phyloP scores from a whole-genome alignment of 2,113 vertebrate species.

The Rafetus swinhoei region DNA sequence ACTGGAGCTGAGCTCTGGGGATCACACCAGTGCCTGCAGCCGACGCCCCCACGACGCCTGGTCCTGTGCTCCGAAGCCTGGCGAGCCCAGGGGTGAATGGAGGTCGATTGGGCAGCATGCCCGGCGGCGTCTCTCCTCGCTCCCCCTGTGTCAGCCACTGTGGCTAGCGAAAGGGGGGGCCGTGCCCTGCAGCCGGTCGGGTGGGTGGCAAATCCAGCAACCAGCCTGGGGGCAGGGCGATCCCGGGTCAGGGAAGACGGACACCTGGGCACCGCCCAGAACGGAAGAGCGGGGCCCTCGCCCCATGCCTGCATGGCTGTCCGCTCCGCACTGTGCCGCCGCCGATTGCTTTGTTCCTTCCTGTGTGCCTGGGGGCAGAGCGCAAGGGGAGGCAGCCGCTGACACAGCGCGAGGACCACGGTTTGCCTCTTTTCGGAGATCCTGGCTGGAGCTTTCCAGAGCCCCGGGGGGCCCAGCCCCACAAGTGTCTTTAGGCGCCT shows the following conservation, averaged over 20 bases:
- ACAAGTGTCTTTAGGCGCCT: background rate
- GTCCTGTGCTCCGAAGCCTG: background rate
- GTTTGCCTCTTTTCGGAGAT: background rate
- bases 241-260: slow-evolving; percentile 32
- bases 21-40: background rate
- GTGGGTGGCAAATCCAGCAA: slow-evolving; percentile 59
- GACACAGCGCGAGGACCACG: rapidly evolving
- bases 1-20: background rate
- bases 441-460: background rate
- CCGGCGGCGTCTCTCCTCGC: background rate
- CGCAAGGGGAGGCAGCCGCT: background rate
- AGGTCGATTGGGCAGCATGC: background rate
- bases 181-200: slow-evolving; percentile 26
- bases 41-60: too few relatives aligned
- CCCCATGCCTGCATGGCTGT: background rate
- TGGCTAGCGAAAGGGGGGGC: slow-evolving; percentile 28
- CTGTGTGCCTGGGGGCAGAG: slow-evolving; percentile 11
- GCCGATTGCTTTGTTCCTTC: too few relatives aligned
- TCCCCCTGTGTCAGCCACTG: slow-evolving; percentile 21
- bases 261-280: background rate
- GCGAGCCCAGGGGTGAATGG: background rate
- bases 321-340: too few relatives aligned
- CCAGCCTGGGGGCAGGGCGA: slow-evolving; percentile 53
- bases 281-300: slow-evolving; percentile 39
- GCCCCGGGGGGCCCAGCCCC: too few relatives aligned